Evolutionary conservation across 2,797 vertebrate species (phyloP).

Genomic region (Mustela erminea): DNA sequence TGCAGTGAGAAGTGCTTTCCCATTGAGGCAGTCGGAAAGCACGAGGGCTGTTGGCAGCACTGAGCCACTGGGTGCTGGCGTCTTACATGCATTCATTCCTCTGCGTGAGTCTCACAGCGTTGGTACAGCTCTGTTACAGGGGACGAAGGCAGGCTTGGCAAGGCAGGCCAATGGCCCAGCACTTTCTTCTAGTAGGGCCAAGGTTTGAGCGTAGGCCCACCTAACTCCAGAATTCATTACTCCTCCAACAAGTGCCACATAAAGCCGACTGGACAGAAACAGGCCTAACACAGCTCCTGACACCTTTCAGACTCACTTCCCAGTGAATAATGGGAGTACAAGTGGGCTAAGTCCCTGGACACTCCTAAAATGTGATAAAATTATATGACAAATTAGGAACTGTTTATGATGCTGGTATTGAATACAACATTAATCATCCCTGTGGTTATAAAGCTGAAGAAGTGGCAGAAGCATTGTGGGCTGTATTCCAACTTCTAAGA

Average conservation of each 20-base stretch:
- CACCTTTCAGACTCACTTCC: neutral
- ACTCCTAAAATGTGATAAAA: conserved; percentile 39
- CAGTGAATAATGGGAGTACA: neutral
- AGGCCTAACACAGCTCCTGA: neutral
- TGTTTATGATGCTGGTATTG: neutral
- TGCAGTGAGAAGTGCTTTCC: neutral
- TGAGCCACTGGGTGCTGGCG: neutral
- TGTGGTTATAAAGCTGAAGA: conserved; percentile 19
- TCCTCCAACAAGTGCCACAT: neutral
- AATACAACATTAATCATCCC: conserved; percentile 10
- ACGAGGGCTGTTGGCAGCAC: neutral
- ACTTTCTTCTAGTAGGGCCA: neutral
- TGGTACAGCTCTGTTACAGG: neutral
- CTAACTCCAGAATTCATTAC: neutral
- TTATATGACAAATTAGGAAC: conserved; percentile 36
- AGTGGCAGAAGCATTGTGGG: neutral
- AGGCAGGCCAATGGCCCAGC: neutral
- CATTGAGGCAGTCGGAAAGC: neutral
- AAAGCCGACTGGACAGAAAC: neutral
- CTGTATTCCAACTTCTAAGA: conserved; percentile 5
- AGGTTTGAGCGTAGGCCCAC: neutral
- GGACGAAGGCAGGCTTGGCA: neutral
- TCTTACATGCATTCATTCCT: neutral
- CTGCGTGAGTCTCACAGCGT: neutral
- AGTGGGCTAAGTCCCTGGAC: neutral